These are phyloP conservation scores for Nannoperca australis DNA, from an alignment of 2,797 vertebrate genomes.

Conservation along the genomic window DNA sequence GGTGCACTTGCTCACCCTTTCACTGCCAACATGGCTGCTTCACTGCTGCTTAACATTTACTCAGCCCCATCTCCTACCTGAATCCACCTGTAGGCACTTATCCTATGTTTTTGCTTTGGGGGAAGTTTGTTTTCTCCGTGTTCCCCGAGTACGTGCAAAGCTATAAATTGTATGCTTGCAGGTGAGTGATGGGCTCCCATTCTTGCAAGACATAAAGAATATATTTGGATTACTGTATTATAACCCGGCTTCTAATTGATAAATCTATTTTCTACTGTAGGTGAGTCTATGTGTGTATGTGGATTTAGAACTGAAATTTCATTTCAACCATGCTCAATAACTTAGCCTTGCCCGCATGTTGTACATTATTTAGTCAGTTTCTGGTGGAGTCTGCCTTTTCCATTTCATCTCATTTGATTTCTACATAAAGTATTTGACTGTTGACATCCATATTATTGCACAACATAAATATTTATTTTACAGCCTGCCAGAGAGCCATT, in stretches of 20 bases:
- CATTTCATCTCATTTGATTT: slow-evolving; percentile 48
- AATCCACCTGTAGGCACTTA: slow-evolving; percentile 40
- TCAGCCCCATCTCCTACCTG: slow-evolving; percentile 19
- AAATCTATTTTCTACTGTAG: slow-evolving; percentile 9
- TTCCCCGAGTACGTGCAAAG: not conserved
- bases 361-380: slow-evolving; percentile 54
- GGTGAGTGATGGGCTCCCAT: not conserved
- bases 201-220: slow-evolving; percentile 2
- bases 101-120: slow-evolving; percentile 13
- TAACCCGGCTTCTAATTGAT: slow-evolving; percentile 9
- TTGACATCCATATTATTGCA: slow-evolving; percentile 63
- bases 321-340: slow-evolving; percentile 20
- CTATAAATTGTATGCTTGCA: slow-evolving; percentile 11
- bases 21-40: not conserved
- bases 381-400: slow-evolving; percentile 30
- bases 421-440: slow-evolving; percentile 68
- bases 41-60: slow-evolving; percentile 24
- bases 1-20: not conserved
- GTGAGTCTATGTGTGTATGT: not conserved
- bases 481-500: slow-evolving; percentile 39
- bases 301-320: not conserved
- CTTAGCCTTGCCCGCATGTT: slow-evolving; percentile 9
- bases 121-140: not conserved
- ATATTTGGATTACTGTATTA: slow-evolving; percentile 8
- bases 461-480: slow-evolving; percentile 68